Base-by-base conservation (phyloP, 2,797 vertebrate genomes). In the Paratrypauchen microcephalus region DNA sequence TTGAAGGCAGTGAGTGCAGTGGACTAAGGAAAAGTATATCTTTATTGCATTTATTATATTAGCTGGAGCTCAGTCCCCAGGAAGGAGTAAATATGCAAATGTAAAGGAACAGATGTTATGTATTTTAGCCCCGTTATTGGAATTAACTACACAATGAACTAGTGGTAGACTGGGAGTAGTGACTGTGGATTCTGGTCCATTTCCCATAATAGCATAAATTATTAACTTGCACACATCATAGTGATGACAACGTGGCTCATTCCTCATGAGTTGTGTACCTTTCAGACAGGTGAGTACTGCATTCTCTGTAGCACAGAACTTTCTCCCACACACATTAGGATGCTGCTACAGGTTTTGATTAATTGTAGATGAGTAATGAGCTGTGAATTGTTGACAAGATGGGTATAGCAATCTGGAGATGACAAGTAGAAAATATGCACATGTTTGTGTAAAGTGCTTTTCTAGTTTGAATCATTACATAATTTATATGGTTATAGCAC, bases 1-100 rank as follows among this genome's bases (percentile, higher is more conserved):
- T 90, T 90, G 81, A 87, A 86, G 72, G 77, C 75, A 79, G 81
- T 69, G 73, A 81, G 76, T 41, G 7, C 78, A 66, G 66, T 65
- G 73, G 75, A 86, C 68, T 88, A 82, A 80, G 80, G 81, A 85
- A 83, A 81, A 88, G 72, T 75, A 83, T 70, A 82, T 87, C 83
- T 81, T 87, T 68, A 76, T 83, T 68, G 73, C 68, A 69, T 82
- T 84, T 82, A 83, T 71, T 71, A 55, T 50, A 55, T 32, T 55
- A 76, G 85, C 82, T 39, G 13, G 67, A 67, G 68, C 81, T 73
- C 41, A 59, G 65, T 71, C 78, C 65, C 80, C 74, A 23, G 62
- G 74, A 62, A 58, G 61, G 36, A 74, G n/a, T 59, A 58, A 26
- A 76, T 55, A 72, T 54, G 39, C 19, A 28, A 45, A 69, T 28